Evolutionary conservation across 1,140 invertebrate genomes (phyloP).

Genomic region (Glomeris maerens): DNA sequence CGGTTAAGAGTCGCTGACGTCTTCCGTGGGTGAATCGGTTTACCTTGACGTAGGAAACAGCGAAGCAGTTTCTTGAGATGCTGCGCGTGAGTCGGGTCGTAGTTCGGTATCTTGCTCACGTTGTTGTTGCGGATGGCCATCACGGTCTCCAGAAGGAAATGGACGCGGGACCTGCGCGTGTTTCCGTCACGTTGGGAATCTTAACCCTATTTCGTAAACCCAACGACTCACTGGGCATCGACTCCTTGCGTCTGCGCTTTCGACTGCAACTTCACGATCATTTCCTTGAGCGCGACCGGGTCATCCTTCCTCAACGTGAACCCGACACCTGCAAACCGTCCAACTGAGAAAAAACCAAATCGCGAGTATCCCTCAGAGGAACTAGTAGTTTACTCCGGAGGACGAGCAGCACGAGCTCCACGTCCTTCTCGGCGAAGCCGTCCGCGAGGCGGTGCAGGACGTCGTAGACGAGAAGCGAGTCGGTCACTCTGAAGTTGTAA

Average conservation of each 20-base stretch:
- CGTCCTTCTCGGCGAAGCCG: conserved; percentile 59
- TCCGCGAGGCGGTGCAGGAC: conserved; percentile 48
- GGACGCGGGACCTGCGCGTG: conserved; percentile 53
- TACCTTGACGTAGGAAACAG: conserved; percentile 21
- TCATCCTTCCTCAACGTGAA: conserved; percentile 77
- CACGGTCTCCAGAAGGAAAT: conserved; percentile 80
- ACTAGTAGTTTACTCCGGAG: conserved; percentile 42
- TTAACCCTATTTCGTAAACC: too few species aligned
- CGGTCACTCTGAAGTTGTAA: conserved; percentile 72
- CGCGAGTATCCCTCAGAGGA: neutral
- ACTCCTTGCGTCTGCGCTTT: conserved; percentile 35
- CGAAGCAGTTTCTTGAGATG: conserved; percentile 59
- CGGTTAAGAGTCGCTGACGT: neutral
- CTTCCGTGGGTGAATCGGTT: neutral
- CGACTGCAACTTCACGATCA: conserved; percentile 61
- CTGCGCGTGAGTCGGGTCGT: conserved; percentile 64
- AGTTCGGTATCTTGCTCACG: conserved; percentile 73
- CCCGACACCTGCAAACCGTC: conserved; percentile 38
- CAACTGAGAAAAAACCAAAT: neutral
- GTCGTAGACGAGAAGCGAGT: conserved; percentile 51
- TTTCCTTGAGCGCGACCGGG: conserved; percentile 60
- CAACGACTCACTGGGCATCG: neutral
- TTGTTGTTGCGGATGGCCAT: conserved; percentile 92
- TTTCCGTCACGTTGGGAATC: too few species aligned
- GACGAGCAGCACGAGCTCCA: conserved; percentile 69